These are phyloP conservation scores for Mythimna loreyi DNA, from an alignment of 2,888 invertebrate species.

Conservation along the genomic window DNA sequence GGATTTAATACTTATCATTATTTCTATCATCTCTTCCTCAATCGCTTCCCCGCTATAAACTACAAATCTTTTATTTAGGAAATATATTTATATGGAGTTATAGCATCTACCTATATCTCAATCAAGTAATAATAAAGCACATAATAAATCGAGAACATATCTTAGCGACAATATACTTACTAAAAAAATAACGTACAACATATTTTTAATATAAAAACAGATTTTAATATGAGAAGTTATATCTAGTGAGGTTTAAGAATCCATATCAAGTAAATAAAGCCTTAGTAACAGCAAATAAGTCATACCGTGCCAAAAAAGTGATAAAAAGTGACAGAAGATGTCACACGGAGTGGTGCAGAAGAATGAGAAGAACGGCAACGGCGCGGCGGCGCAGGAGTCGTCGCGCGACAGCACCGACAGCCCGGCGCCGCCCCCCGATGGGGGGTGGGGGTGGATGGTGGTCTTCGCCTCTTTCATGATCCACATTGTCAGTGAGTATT, in stretches of 20 bases:
- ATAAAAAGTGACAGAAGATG: constrained; percentile 72
- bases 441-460: constrained; percentile 99
- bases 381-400: constrained; percentile 73
- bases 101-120: constrained; percentile 34
- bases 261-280: constrained; percentile 70
- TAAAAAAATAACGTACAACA: constrained; percentile 61
- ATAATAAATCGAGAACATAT: constrained; percentile 72
- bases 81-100: constrained; percentile 55
- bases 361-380: constrained; percentile 80
- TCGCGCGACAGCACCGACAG: constrained; percentile 78
- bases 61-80: constrained; percentile 53
- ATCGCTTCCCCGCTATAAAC: constrained; percentile 57
- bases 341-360: constrained; percentile 85
- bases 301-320: constrained; percentile 67
- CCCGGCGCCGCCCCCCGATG: constrained; percentile 95
- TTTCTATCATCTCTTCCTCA: constrained; percentile 68
- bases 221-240: constrained; percentile 59
- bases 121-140: constrained; percentile 61
- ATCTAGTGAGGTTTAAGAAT: constrained; percentile 59
- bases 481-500: constrained; percentile 96
- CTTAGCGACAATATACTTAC: constrained; percentile 75
- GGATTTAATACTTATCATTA: constrained; percentile 63
- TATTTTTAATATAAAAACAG: constrained; percentile 62
- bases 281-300: constrained; percentile 55
- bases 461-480: constrained; percentile 99